A percentile compares a stretch with the other conserved stretches of the same genome.
phyloP scores from a whole-genome alignment of 2,113 vertebrate species.

The Podarcis cretensis region DNA sequence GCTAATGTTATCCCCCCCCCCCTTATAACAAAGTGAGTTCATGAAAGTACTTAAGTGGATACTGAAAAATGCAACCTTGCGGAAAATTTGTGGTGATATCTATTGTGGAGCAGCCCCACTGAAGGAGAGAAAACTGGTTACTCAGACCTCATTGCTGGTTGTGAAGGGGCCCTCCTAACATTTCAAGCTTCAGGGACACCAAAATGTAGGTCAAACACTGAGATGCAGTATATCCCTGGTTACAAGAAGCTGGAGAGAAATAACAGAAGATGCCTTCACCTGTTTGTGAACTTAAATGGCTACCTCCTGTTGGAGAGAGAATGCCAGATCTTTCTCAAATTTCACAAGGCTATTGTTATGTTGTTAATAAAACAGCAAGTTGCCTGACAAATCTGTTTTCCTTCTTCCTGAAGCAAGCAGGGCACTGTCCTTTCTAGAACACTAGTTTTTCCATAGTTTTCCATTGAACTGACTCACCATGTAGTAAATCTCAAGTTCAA shows the following conservation, averaged over 20 bases:
- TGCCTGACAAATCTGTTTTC: background rate
- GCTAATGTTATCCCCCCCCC: no score
- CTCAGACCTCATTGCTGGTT: no score
- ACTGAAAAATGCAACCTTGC: no score
- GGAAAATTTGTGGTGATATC: no score
- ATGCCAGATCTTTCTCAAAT: background rate
- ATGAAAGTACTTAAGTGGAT: no score
- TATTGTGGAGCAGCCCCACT: no score
- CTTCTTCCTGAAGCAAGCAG: background rate
- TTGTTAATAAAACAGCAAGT: background rate
- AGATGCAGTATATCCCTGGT: background rate
- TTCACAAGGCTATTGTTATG: background rate
- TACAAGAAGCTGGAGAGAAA: background rate
- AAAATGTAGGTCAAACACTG: no score
- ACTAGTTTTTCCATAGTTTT: background rate
- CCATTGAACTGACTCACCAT: background rate
- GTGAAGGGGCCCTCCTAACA: no score
- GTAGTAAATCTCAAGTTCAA: background rate
- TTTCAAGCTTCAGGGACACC: no score
- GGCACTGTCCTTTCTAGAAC: background rate
- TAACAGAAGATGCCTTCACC: background rate
- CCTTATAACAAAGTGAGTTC: no score
- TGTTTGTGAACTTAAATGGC: background rate
- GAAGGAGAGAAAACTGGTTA: no score
- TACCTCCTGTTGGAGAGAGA: background rate